Conservation (phyloP, 1,140 invertebrate genomes). For the Aphis gossypii region DNA sequence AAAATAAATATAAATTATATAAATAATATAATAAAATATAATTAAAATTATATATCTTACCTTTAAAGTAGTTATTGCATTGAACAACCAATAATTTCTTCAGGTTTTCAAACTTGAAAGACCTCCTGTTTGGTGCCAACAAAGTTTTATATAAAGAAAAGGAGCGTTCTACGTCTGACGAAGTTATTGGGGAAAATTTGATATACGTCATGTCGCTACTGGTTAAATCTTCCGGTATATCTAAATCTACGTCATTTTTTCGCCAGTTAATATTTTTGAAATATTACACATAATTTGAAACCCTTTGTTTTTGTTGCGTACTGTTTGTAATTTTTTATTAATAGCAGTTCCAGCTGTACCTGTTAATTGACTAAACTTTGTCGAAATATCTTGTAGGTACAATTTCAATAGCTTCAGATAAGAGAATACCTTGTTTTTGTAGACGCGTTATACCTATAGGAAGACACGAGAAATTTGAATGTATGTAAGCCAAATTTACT, state of each 20-base stretch:
- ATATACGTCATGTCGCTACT: not conserved
- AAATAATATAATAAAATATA: not conserved
- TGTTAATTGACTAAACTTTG: too few species aligned
- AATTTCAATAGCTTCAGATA: too few species aligned
- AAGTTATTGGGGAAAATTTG: not conserved
- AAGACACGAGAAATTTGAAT: too few species aligned
- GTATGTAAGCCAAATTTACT: too few species aligned
- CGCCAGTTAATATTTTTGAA: conserved; percentile 3
- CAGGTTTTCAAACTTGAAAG: not conserved
- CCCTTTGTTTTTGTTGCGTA: not conserved
- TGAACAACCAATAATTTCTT: not conserved
- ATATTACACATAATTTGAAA: not conserved
- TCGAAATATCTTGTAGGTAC: too few species aligned
- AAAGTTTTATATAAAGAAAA: not conserved
- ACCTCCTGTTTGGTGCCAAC: not conserved
- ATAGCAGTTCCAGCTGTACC: too few species aligned
- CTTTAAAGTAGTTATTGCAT: not conserved
- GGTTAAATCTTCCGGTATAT: not conserved
- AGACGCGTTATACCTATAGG: too few species aligned
- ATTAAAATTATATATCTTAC: not conserved
- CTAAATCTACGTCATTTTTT: not conserved
- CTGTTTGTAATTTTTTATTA: not conserved
- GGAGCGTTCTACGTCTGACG: not conserved
- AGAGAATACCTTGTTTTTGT: too few species aligned
- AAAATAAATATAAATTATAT: not conserved